A percentile compares a stretch with the other conserved stretches of the same genome.
Conservation (phyloP, 2,797 vertebrate species). For the Rhabdophis nuchalis region DNA sequence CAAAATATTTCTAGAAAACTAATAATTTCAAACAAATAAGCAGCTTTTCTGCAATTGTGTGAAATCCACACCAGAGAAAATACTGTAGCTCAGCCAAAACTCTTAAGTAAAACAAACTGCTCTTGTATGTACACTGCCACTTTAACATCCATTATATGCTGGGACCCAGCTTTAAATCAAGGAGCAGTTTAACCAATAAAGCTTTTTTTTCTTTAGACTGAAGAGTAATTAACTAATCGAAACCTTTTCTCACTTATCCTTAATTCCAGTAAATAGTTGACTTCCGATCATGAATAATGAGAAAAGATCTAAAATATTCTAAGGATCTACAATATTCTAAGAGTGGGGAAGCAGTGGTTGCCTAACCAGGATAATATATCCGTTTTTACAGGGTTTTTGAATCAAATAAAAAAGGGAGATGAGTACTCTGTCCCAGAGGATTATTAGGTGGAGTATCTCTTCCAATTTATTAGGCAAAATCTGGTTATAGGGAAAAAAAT, state of each 20-base stretch:
- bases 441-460: background rate
- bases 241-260: background rate
- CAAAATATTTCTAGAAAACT: conserved; percentile 34
- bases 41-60: conserved; percentile 46
- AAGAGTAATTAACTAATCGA: background rate
- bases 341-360: background rate
- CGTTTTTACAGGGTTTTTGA: background rate
- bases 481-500: background rate
- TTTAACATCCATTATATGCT: conserved; percentile 12
- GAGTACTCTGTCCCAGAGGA: background rate
- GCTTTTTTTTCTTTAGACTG: background rate
- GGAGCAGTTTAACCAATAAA: background rate
- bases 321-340: background rate
- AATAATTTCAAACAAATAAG: conserved; percentile 48
- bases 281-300: background rate
- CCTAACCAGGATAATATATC: background rate
- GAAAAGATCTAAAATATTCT: background rate
- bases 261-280: background rate
- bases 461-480: background rate
- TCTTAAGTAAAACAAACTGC: conserved; percentile 44
- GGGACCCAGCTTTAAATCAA: background rate
- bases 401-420: background rate
- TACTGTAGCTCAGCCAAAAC: conserved; percentile 30
- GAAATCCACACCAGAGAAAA: conserved; percentile 52
- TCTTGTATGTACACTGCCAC: conserved; percentile 39